Evolutionary conservation across 2,797 vertebrate species (phyloP), one percentile per base, ranked within the genome.

Genomic region (Gephyroberyx darwinii): DNA sequence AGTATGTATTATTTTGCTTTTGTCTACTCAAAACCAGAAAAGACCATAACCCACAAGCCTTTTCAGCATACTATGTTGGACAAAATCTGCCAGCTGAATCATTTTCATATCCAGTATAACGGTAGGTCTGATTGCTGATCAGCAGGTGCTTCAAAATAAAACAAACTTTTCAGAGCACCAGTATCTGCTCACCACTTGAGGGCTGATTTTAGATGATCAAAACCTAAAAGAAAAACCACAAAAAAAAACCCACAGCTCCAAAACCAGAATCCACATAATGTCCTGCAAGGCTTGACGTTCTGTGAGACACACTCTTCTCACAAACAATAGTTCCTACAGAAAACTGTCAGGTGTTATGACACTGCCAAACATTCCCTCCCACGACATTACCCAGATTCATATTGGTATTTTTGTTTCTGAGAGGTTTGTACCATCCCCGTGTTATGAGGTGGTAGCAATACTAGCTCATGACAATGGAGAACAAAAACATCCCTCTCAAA

Each of bases 231-330:
- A 20, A 60, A 20, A 63, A 20, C 60, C 22, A n/a, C n/a, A n/a
- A n/a, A n/a, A n/a, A n/a, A n/a, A n/a, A n/a, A n/a, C 52, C n/a
- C 43, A 50, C 26, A 43, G 26, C 33, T 61, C 63, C 57, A 59
- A 39, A 47, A 56, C 6, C 13, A 72, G 10, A 73, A 39, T 10
- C 61, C 53, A 41, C 26, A 53, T 48, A 59, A 57, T 67, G 50
- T 22, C 30, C 52, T 69, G 54, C 17, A 48, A 60, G 66, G 22
- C 31, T 10, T 3, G 9, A 50, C 22, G 39, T 60, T 52, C 53
- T 61, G 48, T 12, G 39, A 74, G 8, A 54, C 45, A 83, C 3
- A 82, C 61, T 78, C 54, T 51, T 26, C 26, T 26, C 26, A 26
- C 26, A 17, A 41, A 62, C 20, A 26, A 55, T 74, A 80, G 72